A percentile compares a stretch with the other conserved stretches of the same genome.
These are phyloP conservation scores for Leptothorax acervorum DNA, from an alignment of 2,888 invertebrate species.

Conservation along the genomic window DNA sequence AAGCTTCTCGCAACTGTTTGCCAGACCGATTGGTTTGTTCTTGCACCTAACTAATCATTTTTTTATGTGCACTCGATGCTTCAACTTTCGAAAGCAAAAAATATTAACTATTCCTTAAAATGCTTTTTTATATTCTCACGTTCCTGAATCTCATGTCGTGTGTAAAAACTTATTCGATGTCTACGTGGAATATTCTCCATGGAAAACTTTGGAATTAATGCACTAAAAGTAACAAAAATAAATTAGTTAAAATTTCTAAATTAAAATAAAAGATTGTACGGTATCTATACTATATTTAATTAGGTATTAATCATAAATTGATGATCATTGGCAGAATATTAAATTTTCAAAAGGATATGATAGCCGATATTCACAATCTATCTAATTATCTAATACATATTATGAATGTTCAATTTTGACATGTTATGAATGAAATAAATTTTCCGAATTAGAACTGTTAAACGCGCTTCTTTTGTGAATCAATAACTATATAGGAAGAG, in stretches of 20 bases:
- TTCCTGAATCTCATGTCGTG: background rate
- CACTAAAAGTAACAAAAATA: background rate
- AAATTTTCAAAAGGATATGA: background rate
- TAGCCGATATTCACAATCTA: background rate
- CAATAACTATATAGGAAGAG: background rate
- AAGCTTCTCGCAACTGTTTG: background rate
- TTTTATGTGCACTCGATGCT: background rate
- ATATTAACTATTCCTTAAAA: background rate
- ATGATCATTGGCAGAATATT: background rate
- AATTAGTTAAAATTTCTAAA: background rate
- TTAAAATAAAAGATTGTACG: background rate
- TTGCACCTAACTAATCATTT: background rate
- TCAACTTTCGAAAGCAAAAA: conserved; percentile 6
- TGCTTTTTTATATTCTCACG: background rate
- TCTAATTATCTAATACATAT: background rate
- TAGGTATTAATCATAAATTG: background rate
- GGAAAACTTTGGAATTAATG: background rate
- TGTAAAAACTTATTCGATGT: background rate
- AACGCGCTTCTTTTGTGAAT: background rate
- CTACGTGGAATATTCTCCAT: background rate
- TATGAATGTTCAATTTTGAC: background rate
- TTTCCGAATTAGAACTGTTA: background rate
- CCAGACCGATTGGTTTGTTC: background rate
- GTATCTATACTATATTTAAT: background rate
- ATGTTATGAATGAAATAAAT: background rate